Evolutionary conservation across 2,888 invertebrate species (phyloP).

Genomic region (Diaperis boleti): DNA sequence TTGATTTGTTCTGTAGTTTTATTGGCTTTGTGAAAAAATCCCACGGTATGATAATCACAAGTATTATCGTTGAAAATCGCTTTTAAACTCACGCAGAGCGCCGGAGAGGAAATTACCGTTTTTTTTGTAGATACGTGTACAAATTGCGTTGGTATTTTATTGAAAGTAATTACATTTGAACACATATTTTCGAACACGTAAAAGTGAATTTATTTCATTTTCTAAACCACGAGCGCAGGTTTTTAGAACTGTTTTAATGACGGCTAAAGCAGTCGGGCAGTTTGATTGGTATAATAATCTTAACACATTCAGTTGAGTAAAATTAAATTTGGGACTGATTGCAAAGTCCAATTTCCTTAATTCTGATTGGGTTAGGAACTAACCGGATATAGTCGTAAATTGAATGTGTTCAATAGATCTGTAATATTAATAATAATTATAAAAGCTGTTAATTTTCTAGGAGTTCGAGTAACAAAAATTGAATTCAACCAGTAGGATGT

Average conservation of each 20-base stretch:
- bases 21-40: neutral
- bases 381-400: constrained; percentile 1
- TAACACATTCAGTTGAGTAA: constrained; percentile 1
- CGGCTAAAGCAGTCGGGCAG: no score
- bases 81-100: neutral
- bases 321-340: constrained; percentile 23
- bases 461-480: no score
- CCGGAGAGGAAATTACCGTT: neutral
- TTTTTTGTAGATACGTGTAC: neutral
- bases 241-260: no score
- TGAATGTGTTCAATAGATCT: no score
- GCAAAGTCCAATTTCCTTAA: constrained; percentile 19
- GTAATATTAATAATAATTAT: no score
- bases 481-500: no score
- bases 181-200: no score
- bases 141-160: neutral
- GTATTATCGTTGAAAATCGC: neutral
- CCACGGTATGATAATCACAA: constrained; percentile 3
- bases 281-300: constrained; percentile 27
- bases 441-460: no score
- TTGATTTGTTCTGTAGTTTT: neutral
- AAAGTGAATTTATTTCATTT: neutral
- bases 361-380: constrained; percentile 23
- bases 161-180: neutral
- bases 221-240: no score